Base-by-base conservation (phyloP, 2,113 vertebrate species). In the Lampris megalopsis region DNA sequence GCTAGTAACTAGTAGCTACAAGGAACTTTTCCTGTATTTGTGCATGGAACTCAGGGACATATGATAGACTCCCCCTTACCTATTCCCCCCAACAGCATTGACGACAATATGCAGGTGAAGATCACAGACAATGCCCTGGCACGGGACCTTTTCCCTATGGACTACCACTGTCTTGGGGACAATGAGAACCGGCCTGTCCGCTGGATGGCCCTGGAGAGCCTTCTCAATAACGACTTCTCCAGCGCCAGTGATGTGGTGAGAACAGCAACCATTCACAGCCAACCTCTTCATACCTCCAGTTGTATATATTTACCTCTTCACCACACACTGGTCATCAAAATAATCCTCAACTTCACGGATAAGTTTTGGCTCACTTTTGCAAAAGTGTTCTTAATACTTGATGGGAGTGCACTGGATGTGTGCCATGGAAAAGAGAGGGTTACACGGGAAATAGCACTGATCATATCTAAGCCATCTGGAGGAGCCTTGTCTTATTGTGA, bases 91-190 rank as follows among this genome's bases (percentile, higher is more conserved):
- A n/a, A 64, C 81, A 99, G 98, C 91, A 99, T 99, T 77, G 98
- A 99, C 40, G 97, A 99, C 75, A 95, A 96, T 57, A 97, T 99
- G 94, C 98, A 99, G 85, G 98, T 99, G 83, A 99, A 99, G 95
- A 99, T 99, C 85, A 97, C 97, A 64, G 98, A 99, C 90, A 99
- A 98, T 1, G 98, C 98, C 1, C 95, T 99, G 2, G 95, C 98
- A n/a, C 94, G 98, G 85, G 98, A 99, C 88, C 95, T 99, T 0
- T 99, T 99, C 88, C 98, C 98, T 48, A 99, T 99, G 98, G 98
- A 99, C 88, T 99, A 99, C 91, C 98, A 99, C 88, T 99, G 98
- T 88, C 94, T 99, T 58, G 98, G 98, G 68, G 98, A 99, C 83
- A 99, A 99, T 3, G 98, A 99, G 87, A 99, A 99, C 91, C 92